These are phyloP conservation scores for Xanthorhoe designata DNA, from an alignment of 2,888 invertebrate species.

Conservation along the genomic window DNA sequence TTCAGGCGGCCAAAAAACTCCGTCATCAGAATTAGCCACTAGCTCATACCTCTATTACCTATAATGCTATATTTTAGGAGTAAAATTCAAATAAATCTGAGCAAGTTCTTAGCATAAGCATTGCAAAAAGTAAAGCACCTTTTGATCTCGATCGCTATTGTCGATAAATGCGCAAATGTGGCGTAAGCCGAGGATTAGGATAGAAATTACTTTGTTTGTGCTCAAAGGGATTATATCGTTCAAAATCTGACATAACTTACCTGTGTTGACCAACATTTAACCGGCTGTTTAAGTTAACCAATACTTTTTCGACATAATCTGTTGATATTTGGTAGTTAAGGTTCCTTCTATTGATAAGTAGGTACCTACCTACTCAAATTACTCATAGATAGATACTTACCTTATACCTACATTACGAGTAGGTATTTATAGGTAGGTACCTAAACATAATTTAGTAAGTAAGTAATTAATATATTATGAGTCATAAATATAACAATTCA, in stretches of 20 bases:
- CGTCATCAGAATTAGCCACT: no score
- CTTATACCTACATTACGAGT: no score
- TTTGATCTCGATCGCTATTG: slow-evolving; percentile 18
- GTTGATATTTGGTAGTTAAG: no score
- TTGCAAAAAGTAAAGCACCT: not conserved
- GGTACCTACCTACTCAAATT: not conserved
- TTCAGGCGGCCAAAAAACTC: no score
- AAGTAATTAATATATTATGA: no score
- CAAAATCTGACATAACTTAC: not conserved
- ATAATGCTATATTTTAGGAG: no score
- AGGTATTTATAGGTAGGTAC: no score
- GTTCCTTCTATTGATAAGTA: not conserved
- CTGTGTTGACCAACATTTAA: not conserved
- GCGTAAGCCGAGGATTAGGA: slow-evolving; percentile 42
- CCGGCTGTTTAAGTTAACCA: not conserved
- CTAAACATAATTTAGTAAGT: no score
- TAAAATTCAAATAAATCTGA: not conserved
- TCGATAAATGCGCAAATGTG: slow-evolving; percentile 46
- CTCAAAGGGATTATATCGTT: slow-evolving; percentile 17
- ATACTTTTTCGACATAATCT: not conserved
- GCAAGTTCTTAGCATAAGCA: not conserved
- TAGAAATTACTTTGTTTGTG: slow-evolving; percentile 20
- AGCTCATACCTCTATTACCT: no score
- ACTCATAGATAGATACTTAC: no score
- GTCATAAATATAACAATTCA: no score